Conservation (phyloP, 2,113 vertebrate genomes). For the Albula goreensis region DNA sequence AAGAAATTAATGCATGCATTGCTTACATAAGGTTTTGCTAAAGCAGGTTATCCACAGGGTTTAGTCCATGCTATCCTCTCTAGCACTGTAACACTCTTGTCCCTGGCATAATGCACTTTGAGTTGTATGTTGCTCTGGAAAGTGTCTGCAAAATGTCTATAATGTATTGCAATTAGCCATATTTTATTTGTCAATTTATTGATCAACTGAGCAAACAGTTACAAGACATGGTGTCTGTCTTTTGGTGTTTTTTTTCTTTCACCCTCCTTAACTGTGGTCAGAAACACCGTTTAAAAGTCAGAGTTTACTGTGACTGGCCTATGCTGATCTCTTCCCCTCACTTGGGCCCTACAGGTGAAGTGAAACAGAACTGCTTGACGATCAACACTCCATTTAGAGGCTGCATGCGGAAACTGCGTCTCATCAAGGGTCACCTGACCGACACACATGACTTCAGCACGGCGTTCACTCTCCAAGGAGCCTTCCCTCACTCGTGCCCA, state of each 20-base stretch:
- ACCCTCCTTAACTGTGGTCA: neutral
- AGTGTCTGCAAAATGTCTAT: no score
- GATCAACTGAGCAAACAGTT: neutral
- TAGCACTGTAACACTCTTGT: no score
- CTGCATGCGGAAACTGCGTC: conserved; percentile 79
- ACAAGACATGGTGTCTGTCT: neutral
- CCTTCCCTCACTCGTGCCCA: conserved; percentile 86
- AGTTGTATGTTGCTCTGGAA: no score
- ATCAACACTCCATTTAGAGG: conserved; percentile 77
- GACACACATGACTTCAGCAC: conserved; percentile 76
- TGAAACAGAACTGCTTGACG: conserved; percentile 89
- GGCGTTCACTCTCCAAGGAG: conserved; percentile 77
- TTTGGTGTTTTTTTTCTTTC: neutral
- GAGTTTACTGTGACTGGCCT: neutral
- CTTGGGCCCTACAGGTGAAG: conserved; percentile 63
- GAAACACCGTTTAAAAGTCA: neutral
- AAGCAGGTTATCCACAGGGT: no score
- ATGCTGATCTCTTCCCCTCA: neutral
- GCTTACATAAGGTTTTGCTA: neutral
- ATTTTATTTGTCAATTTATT: neutral
- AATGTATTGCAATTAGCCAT: neutral
- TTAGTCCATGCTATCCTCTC: no score
- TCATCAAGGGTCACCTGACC: conserved; percentile 72
- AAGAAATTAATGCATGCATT: neutral
- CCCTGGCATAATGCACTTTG: no score